These are phyloP conservation scores for Tetragonula clypearis DNA, from an alignment of 1,140 invertebrate species.

Conservation along the genomic window DNA sequence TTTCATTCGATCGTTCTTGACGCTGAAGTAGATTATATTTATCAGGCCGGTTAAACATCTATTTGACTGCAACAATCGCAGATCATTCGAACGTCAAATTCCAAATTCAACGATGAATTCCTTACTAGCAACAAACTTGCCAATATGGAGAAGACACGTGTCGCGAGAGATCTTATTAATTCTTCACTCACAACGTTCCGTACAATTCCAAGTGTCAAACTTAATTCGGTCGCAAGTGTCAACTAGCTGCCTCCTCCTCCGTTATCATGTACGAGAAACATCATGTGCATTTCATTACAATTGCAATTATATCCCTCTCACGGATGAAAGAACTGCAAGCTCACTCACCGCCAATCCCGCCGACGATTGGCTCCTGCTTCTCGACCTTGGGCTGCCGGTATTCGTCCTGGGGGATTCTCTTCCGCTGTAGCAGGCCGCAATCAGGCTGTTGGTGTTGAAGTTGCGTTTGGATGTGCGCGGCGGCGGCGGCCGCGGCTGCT, in stretches of 20 bases:
- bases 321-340: neutral
- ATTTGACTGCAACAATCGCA: neutral
- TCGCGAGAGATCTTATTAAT: neutral
- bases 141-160: neutral
- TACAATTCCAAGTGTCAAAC: neutral
- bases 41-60: neutral
- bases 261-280: neutral
- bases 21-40: too few species aligned
- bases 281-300: neutral
- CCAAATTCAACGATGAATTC: neutral
- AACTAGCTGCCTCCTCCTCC: too few species aligned
- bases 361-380: conserved; percentile 69
- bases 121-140: neutral
- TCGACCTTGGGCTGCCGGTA: conserved; percentile 71
- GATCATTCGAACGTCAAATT: too few species aligned
- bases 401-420: conserved; percentile 74
- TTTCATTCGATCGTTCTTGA: neutral
- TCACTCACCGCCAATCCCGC: conserved; percentile 62
- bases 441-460: conserved; percentile 75
- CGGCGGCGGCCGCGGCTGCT: conserved; percentile 72
- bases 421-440: conserved; percentile 72
- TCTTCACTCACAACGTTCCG: neutral
- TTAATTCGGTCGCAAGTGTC: neutral
- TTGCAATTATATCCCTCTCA: too few species aligned
- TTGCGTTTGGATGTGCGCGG: conserved; percentile 75